A percentile compares a stretch with the other conserved stretches of the same genome.
These are phyloP conservation scores for Karalla daura DNA, from an alignment of 2,797 vertebrate species.

Conservation along the genomic window DNA sequence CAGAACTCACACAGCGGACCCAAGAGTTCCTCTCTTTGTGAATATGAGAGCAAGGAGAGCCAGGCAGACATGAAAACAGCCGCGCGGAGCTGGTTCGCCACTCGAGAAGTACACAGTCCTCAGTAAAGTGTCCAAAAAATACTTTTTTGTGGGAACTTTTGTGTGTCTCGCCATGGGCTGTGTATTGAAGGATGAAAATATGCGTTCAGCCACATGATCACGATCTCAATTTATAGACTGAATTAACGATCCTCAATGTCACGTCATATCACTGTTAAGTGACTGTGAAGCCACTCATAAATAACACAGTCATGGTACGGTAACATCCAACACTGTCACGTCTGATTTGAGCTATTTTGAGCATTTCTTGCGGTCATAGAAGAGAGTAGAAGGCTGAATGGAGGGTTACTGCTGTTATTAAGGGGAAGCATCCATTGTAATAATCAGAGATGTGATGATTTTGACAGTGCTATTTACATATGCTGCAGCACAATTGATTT, in stretches of 20 bases:
- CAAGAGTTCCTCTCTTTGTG: constrained; percentile 43
- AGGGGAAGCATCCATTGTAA: too few species aligned
- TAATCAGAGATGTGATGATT: too few species aligned
- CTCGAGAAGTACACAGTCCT: constrained; percentile 20
- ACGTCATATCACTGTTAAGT: background rate
- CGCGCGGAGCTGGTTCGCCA: constrained; percentile 19
- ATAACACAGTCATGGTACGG: background rate
- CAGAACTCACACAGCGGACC: constrained; percentile 42
- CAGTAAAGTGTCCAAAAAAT: background rate
- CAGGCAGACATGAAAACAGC: constrained; percentile 46
- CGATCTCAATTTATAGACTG: background rate
- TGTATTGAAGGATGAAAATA: background rate
- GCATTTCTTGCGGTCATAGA: too few species aligned
- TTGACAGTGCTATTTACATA: too few species aligned
- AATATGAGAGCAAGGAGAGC: constrained; percentile 42
- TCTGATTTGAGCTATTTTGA: too few species aligned
- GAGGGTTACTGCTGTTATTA: too few species aligned
- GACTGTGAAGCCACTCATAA: background rate
- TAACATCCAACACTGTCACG: too few species aligned
- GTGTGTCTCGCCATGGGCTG: background rate
- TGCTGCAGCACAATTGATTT: too few species aligned
- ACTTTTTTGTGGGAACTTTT: background rate
- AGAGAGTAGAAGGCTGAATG: too few species aligned
- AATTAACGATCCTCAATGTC: background rate
- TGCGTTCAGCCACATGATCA: background rate